Percentiles rank a stretch among this genome's conserved stretches.
Conservation (phyloP, 2,888 invertebrate genomes). For the Cremastobaeus sp. region DNA sequence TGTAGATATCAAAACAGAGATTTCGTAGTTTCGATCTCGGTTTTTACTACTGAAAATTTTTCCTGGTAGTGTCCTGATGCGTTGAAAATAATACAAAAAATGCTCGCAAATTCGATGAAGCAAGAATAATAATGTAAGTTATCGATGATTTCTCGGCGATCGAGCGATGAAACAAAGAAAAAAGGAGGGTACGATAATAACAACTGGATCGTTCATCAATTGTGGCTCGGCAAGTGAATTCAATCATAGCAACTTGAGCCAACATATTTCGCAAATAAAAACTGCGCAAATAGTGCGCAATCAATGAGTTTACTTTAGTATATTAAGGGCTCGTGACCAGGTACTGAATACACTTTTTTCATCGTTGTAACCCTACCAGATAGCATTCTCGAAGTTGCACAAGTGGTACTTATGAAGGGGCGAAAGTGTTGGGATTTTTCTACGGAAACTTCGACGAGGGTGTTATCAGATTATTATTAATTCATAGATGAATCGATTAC, state of each 20-base stretch:
- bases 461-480: constrained; percentile 9
- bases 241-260: constrained; percentile 12
- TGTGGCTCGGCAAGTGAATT: constrained; percentile 33
- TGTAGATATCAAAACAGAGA: no score
- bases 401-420: constrained; percentile 24
- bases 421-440: constrained; percentile 25
- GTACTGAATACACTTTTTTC: constrained; percentile 42
- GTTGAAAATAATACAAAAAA: no score
- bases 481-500: constrained; percentile 2
- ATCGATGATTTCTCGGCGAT: no score
- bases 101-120: no score
- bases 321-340: constrained; percentile 45
- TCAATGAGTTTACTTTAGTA: constrained; percentile 38
- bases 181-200: constrained; percentile 6
- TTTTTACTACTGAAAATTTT: no score
- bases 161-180: no score
- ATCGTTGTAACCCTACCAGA: constrained; percentile 34
- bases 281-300: constrained; percentile 20
- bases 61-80: no score
- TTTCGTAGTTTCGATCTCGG: no score
- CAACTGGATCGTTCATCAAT: constrained; percentile 9
- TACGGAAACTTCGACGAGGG: constrained; percentile 11
- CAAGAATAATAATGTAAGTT: no score
- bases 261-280: constrained; percentile 36
- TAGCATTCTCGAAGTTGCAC: constrained; percentile 23